Base-by-base conservation (phyloP, 2,888 invertebrate species). In the Thereva unica region DNA sequence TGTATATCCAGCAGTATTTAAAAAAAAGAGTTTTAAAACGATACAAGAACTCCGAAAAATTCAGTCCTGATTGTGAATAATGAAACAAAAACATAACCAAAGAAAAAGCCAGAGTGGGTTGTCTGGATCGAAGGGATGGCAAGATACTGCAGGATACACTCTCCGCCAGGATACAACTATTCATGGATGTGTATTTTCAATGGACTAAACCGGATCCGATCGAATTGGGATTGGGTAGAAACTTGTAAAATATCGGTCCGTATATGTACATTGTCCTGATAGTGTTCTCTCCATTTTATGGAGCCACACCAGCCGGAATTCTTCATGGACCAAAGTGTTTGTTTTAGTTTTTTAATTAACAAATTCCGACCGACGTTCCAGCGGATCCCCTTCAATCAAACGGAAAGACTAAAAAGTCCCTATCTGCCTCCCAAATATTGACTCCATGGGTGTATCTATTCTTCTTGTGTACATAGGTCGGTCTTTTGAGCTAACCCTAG, bases 341-440 rank as follows among this genome's bases (percentile, higher is more conserved):
- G 50, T 50, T 61, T 61, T 50, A 61, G 50, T 61, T 61, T 61
- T 61, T 61, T 61, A 61, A 61, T 61, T 61, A 61, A 61, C 61
- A 61, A 61, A 61, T 61, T 61, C 61, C 61, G 8, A 40, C 50
- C 61, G 61, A 40, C 57, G 57, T 57, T 57, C 57, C 57, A 61
- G 49, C 61, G 40, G 41, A 50, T 49, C 61, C 61, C 54, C 49
- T 61, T 61, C 61, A 61, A 61, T 61, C 61, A 61, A 61, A 61
- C 40, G 61, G 61, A 61, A 61, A 61, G 61, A 37, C 61, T 49
- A 61, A 61, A 61, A 61, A 50, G 61, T 47, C 61, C 23, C 41
- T 50, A 47, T 38, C 50, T 61, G 44, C 40, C 61, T 49, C 49
- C 61, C 47, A 61, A 49, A 50, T 61, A 61, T 61, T 61, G 61